Conservation (phyloP, 2,113 vertebrate species). For the Burhinus oedicnemus region DNA sequence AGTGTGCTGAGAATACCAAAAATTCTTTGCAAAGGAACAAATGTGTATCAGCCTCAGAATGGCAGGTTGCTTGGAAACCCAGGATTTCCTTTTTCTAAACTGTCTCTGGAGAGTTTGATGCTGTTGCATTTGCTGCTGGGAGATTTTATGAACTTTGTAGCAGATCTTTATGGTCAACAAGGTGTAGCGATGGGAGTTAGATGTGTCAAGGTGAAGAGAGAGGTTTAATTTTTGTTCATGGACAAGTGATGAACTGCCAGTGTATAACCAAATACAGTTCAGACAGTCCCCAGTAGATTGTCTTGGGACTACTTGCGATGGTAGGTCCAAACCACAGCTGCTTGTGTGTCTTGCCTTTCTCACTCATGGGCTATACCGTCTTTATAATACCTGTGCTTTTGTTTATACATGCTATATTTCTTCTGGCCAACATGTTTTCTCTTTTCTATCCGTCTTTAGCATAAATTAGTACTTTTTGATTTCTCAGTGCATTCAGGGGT, state of each 20-base stretch:
- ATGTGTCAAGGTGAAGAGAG: not conserved
- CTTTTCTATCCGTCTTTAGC: not conserved
- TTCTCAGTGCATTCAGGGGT: conserved; percentile 1
- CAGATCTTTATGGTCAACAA: not conserved
- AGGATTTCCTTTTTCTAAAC: not conserved
- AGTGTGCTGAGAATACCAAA: not conserved
- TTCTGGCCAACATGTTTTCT: not conserved
- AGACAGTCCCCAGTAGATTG: not conserved
- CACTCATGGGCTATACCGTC: not conserved
- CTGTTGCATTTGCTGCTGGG: not conserved
- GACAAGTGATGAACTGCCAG: not conserved
- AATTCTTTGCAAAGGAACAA: not conserved
- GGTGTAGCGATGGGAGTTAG: not conserved
- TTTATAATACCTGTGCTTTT: not conserved
- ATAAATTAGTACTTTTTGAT: conserved; percentile 34
- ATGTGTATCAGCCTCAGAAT: not conserved
- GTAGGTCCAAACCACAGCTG: not conserved
- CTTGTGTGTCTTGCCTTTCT: not conserved
- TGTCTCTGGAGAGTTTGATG: not conserved
- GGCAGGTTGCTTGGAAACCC: not conserved
- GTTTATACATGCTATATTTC: not conserved
- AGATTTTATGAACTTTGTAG: not conserved
- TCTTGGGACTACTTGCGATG: not conserved
- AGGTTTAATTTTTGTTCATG: not conserved
- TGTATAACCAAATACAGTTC: not conserved